Percentiles rank a stretch among this genome's conserved stretches.
phyloP scores from a whole-genome alignment of 2,113 vertebrate genomes.

The Sceloporus tristichus region DNA sequence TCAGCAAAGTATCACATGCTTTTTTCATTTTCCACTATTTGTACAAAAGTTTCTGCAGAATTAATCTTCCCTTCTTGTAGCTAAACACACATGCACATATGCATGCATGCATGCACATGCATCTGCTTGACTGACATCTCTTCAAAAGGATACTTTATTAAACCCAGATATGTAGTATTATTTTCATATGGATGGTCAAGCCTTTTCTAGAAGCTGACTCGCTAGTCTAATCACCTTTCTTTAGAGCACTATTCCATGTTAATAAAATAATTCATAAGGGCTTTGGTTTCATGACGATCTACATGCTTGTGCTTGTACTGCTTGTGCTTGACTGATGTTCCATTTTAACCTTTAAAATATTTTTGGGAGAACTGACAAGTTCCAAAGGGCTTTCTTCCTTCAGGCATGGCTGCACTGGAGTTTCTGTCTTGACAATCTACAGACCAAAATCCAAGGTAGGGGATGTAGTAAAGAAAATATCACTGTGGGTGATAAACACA shows the following conservation, averaged over 20 bases:
- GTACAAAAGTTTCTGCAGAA: too few species aligned
- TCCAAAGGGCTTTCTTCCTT: not conserved
- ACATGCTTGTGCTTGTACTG: constrained; percentile 28
- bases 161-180: not conserved
- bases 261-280: constrained; percentile 51
- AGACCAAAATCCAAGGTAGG: not conserved
- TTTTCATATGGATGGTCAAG: constrained; percentile 6
- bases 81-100: too few species aligned
- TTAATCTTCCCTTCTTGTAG: too few species aligned
- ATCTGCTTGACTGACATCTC: not conserved
- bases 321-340: constrained; percentile 17
- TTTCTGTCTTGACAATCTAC: not conserved
- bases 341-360: not conserved
- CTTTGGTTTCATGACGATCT: constrained; percentile 1
- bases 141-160: not conserved
- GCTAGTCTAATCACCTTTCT: constrained; percentile 33
- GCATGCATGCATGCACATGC: too few species aligned
- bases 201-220: constrained; percentile 31
- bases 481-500: not conserved
- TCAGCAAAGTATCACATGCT: too few species aligned
- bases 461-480: not conserved
- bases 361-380: not conserved
- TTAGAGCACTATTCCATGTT: not conserved
- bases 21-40: too few species aligned
- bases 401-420: not conserved